Evolutionary conservation across 1,140 invertebrate genomes (phyloP).

Genomic region (Augochlora pura): DNA sequence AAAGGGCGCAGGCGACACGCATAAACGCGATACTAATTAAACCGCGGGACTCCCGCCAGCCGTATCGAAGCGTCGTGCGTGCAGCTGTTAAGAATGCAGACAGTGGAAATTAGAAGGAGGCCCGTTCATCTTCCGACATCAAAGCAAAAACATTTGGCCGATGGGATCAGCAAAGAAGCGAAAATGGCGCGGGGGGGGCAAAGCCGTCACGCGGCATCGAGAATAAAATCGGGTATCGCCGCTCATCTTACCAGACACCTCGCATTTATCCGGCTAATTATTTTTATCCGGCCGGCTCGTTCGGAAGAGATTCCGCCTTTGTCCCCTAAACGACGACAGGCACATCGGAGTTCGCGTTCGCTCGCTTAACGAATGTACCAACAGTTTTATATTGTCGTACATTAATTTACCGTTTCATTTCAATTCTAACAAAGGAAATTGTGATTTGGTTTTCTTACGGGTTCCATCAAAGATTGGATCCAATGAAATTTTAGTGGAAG

Average conservation of each 20-base stretch:
- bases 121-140: constrained; percentile 70
- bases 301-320: neutral
- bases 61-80: constrained; percentile 60
- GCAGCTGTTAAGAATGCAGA: constrained; percentile 73
- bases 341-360: no score
- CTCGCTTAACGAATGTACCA: no score
- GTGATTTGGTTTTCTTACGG: no score
- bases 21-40: constrained; percentile 70
- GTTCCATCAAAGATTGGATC: no score
- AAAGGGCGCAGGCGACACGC: constrained; percentile 40
- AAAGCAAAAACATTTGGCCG: constrained; percentile 70
- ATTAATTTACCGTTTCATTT: no score
- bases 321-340: no score
- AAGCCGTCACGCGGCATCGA: constrained; percentile 15
- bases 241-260: constrained; percentile 51
- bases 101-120: constrained; percentile 69
- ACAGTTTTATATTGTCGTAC: no score
- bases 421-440: no score
- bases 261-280: constrained; percentile 76
- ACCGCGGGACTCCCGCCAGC: constrained; percentile 43
- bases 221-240: constrained; percentile 57
- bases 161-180: constrained; percentile 13
- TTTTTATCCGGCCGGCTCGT: constrained; percentile 58
- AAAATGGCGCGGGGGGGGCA: constrained; percentile 14
- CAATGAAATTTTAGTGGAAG: no score